These are phyloP conservation scores for Valencia hispanica DNA, from an alignment of 2,797 vertebrate species.

Conservation along the genomic window DNA sequence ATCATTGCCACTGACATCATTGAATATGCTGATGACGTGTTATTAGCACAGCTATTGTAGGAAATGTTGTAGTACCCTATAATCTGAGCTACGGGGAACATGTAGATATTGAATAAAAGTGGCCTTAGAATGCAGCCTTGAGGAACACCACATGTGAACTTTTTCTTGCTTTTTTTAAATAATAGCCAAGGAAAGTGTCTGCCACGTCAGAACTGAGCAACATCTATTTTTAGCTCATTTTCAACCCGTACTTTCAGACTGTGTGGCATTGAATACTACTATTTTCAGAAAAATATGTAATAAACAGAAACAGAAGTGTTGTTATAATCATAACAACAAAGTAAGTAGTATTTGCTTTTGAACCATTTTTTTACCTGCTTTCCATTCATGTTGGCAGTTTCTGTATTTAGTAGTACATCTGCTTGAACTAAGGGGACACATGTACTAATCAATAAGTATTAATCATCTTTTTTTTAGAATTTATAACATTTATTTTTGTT, in stretches of 20 bases:
- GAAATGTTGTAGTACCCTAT: background rate
- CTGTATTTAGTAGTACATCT: background rate
- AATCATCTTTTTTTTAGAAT: background rate
- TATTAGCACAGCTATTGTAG: background rate
- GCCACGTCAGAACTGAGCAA: background rate
- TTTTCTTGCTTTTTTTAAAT: too few relatives aligned
- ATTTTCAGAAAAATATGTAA: background rate
- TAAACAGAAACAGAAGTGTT: background rate
- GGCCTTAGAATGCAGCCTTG: background rate
- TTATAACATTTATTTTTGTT: background rate
- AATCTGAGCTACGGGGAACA: background rate
- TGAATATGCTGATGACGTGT: background rate
- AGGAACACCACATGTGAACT: background rate
- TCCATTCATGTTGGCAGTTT: background rate
- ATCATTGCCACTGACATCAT: background rate
- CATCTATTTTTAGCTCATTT: background rate
- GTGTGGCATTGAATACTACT: background rate
- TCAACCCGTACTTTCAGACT: background rate
- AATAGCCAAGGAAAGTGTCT: too few relatives aligned
- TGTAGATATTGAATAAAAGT: background rate
- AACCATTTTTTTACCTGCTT: background rate
- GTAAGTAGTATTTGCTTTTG: too few relatives aligned
- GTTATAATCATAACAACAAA: background rate
- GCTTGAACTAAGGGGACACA: background rate
- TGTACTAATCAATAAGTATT: background rate